Evolutionary conservation across 2,888 invertebrate species (phyloP).

Genomic region (Gisinianus flammeolus): DNA sequence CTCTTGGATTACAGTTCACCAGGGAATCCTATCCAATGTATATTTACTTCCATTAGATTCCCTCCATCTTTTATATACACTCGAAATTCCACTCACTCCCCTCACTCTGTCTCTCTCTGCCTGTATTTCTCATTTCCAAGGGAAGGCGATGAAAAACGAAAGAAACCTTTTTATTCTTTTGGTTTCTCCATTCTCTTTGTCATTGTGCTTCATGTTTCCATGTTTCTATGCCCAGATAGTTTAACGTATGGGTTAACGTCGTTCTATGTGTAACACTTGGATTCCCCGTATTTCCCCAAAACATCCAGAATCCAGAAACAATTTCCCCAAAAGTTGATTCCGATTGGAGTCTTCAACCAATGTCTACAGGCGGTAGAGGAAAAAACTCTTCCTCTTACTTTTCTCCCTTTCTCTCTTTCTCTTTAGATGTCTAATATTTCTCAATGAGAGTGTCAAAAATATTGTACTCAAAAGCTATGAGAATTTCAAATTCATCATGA

Average conservation of each 20-base stretch:
- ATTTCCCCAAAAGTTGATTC: background rate
- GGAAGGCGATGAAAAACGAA: too few relatives aligned
- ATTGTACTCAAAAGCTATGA: too few relatives aligned
- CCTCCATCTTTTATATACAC: background rate
- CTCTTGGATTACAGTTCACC: conserved; percentile 27
- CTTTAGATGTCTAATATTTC: background rate
- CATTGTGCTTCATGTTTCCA: too few relatives aligned
- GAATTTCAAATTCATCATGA: too few relatives aligned
- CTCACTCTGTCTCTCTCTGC: conserved; percentile 6
- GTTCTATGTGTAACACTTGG: too few relatives aligned
- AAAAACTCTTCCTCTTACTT: background rate
- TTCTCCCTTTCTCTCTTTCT: background rate
- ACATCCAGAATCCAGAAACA: background rate
- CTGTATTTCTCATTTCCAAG: background rate
- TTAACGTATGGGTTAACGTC: too few relatives aligned
- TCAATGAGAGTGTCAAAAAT: background rate
- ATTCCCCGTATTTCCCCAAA: too few relatives aligned
- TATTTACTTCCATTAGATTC: conserved; percentile 13
- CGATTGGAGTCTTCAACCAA: background rate
- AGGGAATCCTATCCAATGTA: conserved; percentile 1
- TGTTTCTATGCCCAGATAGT: too few relatives aligned
- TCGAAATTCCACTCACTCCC: background rate
- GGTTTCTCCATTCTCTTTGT: background rate
- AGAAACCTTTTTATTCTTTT: background rate
- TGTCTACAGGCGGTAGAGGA: background rate